Evolutionary conservation across 2,113 vertebrate species (phyloP), one percentile per base, ranked within the genome.

Genomic region (Sapajus apella): DNA sequence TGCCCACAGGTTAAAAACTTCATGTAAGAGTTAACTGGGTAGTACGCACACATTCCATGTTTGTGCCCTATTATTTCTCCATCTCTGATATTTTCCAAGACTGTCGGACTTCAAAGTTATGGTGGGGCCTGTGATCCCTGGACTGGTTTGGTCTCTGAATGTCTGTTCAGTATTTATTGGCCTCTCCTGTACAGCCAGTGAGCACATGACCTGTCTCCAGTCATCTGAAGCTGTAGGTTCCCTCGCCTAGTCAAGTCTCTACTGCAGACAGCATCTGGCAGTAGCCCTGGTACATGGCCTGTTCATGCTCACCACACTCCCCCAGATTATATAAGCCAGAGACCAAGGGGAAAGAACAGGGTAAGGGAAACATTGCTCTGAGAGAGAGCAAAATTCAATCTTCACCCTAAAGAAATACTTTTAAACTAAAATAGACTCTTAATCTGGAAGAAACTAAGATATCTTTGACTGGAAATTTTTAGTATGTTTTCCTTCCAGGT

Each of bases 401-500:
- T 55, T 80, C n/a, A 92, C 25, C 14, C 27, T 86, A 58, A 79
- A 91, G 45, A 88, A 75, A 80, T 4, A 5, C 18, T 76, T 90
- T 83, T 18, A 86, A 77, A 91, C 11, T 45, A 81, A 72, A n/a
- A 87, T 9, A 68, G 21, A 56, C 56, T 94, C 40, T 75, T 68
- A 47, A 77, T 30, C 5, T 50, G 27, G 30, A 75, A 83, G 56
- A 77, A 32, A 66, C 11, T 11, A 66, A 90, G 25, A 40, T 27
- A 85, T 9, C n/a, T 93, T 92, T 76, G n/a, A 56, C 72, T 56
- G n/a, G 32, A 92, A 84, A 90, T 47, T 37, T 72, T 77, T 52
- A 86, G 13, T 43, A 73, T 43, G 47, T 81, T 58, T 79, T 70
- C 14, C 9, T 30, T 14, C n/a, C 14, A 83, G 23, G 83, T 75